Percentiles rank a stretch among this genome's conserved stretches.
Conservation (phyloP, 1,140 invertebrate species). For the Papilio polyxenes region DNA sequence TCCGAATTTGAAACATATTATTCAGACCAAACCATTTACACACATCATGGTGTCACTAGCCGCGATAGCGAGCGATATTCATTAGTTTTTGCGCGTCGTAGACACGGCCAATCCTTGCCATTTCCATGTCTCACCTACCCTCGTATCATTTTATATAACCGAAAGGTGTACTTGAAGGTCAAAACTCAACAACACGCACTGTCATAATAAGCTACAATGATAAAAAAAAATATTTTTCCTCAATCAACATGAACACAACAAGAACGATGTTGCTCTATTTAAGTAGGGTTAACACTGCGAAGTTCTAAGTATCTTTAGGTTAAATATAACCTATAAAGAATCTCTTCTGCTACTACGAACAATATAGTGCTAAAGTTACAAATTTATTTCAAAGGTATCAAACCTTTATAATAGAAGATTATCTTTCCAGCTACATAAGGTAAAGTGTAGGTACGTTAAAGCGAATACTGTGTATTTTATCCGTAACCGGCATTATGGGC, state of each 20-base stretch:
- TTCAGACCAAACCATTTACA: neutral
- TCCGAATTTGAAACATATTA: neutral
- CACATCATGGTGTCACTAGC: slow-evolving; percentile 10
- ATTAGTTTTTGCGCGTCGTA: slow-evolving; percentile 32
- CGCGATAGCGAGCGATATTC: slow-evolving; percentile 29
- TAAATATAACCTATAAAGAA: neutral
- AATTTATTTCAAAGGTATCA: neutral
- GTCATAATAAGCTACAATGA: neutral
- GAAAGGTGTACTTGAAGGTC: neutral
- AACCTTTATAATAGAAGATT: neutral
- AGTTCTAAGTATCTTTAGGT: too few species aligned
- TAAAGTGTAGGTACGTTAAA: neutral
- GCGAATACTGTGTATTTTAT: neutral
- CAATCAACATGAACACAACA: too few species aligned
- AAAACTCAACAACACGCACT: neutral
- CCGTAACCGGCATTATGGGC: neutral
- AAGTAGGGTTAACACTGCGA: too few species aligned
- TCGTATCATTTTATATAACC: neutral
- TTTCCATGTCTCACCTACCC: slow-evolving; percentile 33
- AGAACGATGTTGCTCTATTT: too few species aligned
- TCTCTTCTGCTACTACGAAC: neutral
- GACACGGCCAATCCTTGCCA: slow-evolving; percentile 26
- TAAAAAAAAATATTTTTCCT: too few species aligned
- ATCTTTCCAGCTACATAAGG: neutral
- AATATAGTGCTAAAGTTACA: neutral